phyloP scores from a whole-genome alignment of 2,113 vertebrate species.

The Melanerpes aurifrons region DNA sequence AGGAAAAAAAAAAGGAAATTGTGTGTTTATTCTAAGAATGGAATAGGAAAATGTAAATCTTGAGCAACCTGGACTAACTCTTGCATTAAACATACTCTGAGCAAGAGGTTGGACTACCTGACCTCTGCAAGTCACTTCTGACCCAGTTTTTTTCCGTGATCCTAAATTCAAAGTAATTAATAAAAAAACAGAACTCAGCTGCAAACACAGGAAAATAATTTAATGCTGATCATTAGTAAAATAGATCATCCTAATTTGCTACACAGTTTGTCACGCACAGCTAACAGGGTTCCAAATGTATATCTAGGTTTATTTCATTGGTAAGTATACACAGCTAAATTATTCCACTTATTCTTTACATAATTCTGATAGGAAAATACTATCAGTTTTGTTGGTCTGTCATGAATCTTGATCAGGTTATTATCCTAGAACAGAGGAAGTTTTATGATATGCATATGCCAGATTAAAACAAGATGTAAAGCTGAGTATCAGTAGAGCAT shows the following conservation, averaged over 20 bases:
- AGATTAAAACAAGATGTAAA: background rate
- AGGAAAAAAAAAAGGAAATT: background rate
- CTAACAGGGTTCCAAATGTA: background rate
- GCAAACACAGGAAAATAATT: background rate
- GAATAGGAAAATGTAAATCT: background rate
- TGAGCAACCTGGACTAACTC: background rate
- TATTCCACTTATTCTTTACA: accelerated
- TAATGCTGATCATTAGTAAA: background rate
- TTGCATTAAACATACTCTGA: background rate
- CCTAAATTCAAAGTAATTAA: background rate
- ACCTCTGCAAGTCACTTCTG: background rate
- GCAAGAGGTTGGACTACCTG: background rate
- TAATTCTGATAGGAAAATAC: background rate
- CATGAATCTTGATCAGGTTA: background rate
- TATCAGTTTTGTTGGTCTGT: background rate
- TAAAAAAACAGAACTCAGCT: background rate
- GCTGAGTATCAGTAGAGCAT: background rate
- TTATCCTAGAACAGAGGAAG: background rate
- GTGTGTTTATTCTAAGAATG: background rate
- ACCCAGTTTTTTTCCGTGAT: background rate
- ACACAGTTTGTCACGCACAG: background rate
- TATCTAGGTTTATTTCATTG: background rate
- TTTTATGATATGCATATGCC: background rate
- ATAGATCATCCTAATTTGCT: background rate
- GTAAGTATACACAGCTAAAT: background rate